phyloP scores from a whole-genome alignment of 1,140 invertebrate species.

The Copidosoma floridanum region DNA sequence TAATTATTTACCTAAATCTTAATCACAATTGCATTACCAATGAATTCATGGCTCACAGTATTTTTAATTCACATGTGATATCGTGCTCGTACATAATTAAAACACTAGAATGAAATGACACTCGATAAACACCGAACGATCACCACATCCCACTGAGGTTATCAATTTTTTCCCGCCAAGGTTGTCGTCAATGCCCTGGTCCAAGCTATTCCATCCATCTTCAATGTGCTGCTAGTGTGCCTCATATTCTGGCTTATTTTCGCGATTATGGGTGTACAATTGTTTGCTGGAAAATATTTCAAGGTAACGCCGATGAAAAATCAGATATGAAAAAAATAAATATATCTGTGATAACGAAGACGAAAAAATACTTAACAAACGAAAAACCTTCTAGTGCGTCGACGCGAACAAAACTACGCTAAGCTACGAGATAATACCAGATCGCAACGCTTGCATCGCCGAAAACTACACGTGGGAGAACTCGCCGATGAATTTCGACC shows the following conservation, averaged over 20 bases:
- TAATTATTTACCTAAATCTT: slow-evolving; percentile 9
- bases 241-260: slow-evolving; percentile 94
- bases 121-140: background rate
- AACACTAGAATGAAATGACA: slow-evolving; percentile 11
- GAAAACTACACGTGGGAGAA: slow-evolving; percentile 95
- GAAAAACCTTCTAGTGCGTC: slow-evolving; percentile 68
- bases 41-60: too few relatives aligned
- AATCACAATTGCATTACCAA: too few relatives aligned
- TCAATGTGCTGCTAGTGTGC: slow-evolving; percentile 91
- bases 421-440: slow-evolving; percentile 83
- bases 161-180: slow-evolving; percentile 55
- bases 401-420: slow-evolving; percentile 78
- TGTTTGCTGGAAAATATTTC: slow-evolving; percentile 92
- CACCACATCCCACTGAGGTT: background rate
- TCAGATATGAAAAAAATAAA: background rate
- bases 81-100: slow-evolving; percentile 7
- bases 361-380: background rate
- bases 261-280: slow-evolving; percentile 92
- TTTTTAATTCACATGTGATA: too few relatives aligned
- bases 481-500: slow-evolving; percentile 97
- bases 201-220: slow-evolving; percentile 93
- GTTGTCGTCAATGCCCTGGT: slow-evolving; percentile 93
- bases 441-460: slow-evolving; percentile 76
- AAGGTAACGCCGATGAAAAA: slow-evolving; percentile 61
- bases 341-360: background rate